Percentiles rank a stretch among this genome's conserved stretches.
Evolutionary conservation across 2,888 invertebrate species (phyloP).

Genomic region (Harpalus rufipes): DNA sequence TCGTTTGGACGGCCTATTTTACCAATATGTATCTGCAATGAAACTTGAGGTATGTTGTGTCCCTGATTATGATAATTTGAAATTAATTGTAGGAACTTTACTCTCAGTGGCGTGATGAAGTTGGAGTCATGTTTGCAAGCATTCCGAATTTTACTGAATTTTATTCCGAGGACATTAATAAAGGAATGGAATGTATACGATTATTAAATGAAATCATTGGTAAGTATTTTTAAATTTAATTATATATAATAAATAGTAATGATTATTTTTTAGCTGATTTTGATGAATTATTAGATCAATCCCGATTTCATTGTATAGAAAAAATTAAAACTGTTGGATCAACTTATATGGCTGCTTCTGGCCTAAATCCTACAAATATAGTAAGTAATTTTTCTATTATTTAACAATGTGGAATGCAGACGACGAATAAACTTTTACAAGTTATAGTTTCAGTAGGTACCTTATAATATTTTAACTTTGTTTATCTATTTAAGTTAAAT

Average conservation of each 20-base stretch:
- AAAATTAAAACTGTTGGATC: conserved; percentile 97
- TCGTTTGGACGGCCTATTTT: no score
- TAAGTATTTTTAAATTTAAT: conserved; percentile 76
- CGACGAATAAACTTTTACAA: no score
- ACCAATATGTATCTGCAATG: no score
- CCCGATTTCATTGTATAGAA: conserved; percentile 92
- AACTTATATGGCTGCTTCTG: conserved; percentile 97
- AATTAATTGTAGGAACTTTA: conserved; percentile 83
- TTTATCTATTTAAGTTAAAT: no score
- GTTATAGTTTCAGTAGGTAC: no score
- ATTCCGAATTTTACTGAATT: conserved; percentile 99
- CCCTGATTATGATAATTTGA: conserved; percentile 20
- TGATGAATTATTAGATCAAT: conserved; percentile 92
- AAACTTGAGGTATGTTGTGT: no score
- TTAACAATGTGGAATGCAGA: no score
- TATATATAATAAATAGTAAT: neutral
- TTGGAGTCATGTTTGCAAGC: conserved; percentile 98
- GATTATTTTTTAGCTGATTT: conserved; percentile 85
- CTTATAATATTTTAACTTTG: no score
- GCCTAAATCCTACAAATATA: conserved; percentile 89
- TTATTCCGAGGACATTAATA: conserved; percentile 97
- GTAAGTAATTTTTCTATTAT: conserved; percentile 75
- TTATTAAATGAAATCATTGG: conserved; percentile 99
- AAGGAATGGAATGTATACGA: conserved; percentile 98
- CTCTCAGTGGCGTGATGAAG: conserved; percentile 90